A percentile compares a stretch with the other conserved stretches of the same genome.
phyloP scores from a whole-genome alignment of 2,797 vertebrate genomes.

The Miichthys miiuy region DNA sequence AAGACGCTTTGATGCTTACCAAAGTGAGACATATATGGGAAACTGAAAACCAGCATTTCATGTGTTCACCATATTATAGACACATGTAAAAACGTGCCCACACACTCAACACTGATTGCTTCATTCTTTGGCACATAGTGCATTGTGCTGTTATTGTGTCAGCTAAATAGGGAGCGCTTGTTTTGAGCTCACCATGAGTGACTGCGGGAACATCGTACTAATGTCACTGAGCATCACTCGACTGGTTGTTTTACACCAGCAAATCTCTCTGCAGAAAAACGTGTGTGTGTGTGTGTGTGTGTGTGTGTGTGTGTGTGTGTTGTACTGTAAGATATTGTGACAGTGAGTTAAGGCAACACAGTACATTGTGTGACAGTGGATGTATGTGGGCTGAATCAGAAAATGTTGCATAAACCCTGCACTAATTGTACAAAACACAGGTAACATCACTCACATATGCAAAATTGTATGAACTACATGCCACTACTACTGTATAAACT shows the following conservation, averaged over 20 bases:
- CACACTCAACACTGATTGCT: slow-evolving; percentile 15
- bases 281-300: slow-evolving; percentile 6
- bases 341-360: slow-evolving; percentile 31
- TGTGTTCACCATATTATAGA: not conserved
- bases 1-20: not conserved
- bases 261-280: slow-evolving; percentile 5
- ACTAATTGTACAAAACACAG: not conserved
- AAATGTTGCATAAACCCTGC: slow-evolving; percentile 47
- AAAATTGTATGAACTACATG: not conserved
- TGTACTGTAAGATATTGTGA: slow-evolving; percentile 32
- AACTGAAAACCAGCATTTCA: slow-evolving; percentile 4
- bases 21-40: not conserved
- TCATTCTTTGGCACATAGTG: slow-evolving; percentile 25
- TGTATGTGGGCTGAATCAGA: slow-evolving; percentile 20
- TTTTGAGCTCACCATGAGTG: slow-evolving; percentile 50
- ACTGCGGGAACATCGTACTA: slow-evolving; percentile 57
- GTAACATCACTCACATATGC: not conserved
- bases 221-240: slow-evolving; percentile 59
- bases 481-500: not conserved
- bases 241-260: slow-evolving; percentile 34
- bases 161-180: slow-evolving; percentile 39
- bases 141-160: slow-evolving; percentile 44
- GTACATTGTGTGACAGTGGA: slow-evolving; percentile 30
- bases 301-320: slow-evolving; percentile 11
- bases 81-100: not conserved